phyloP scores from a whole-genome alignment of 92 coral and sea anemone genomes.

The Palythoa heliodiscus region DNA sequence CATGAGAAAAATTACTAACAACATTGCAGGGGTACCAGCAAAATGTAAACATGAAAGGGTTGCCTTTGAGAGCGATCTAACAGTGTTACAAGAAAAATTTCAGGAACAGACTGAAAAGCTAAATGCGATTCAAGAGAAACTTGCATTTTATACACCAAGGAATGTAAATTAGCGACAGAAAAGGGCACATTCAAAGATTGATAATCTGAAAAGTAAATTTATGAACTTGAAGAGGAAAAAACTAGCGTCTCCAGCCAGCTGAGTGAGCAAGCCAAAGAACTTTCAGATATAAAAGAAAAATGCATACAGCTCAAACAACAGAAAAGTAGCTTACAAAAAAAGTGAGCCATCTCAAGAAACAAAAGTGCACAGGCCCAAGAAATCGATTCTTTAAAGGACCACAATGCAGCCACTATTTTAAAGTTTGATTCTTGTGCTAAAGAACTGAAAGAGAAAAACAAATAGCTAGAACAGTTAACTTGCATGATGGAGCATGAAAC shows the following conservation, averaged over 20 bases:
- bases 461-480: conserved; percentile 42
- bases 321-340: conserved; percentile 48
- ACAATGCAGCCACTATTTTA: conserved; percentile 49
- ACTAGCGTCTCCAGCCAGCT: conserved; percentile 30
- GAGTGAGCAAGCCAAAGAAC: conserved; percentile 29
- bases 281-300: conserved; percentile 48
- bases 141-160: conserved; percentile 10
- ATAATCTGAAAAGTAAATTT: conserved; percentile 40
- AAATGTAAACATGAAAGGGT: conserved; percentile 50
- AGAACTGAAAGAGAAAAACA: conserved; percentile 43
- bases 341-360: conserved; percentile 44
- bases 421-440: conserved; percentile 48
- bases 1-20: conserved; percentile 42
- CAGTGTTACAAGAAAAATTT: not conserved
- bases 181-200: not conserved
- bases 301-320: conserved; percentile 49
- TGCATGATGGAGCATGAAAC: conserved; percentile 9
- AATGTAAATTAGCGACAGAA: not conserved
- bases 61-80: conserved; percentile 45
- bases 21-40: conserved; percentile 47
- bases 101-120: not conserved
- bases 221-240: conserved; percentile 50
- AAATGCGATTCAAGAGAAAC: conserved; percentile 3
- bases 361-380: conserved; percentile 49
- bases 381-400: conserved; percentile 47